Evolutionary conservation across 2,888 invertebrate species (phyloP).

Genomic region (Eupithecia pulchellata): DNA sequence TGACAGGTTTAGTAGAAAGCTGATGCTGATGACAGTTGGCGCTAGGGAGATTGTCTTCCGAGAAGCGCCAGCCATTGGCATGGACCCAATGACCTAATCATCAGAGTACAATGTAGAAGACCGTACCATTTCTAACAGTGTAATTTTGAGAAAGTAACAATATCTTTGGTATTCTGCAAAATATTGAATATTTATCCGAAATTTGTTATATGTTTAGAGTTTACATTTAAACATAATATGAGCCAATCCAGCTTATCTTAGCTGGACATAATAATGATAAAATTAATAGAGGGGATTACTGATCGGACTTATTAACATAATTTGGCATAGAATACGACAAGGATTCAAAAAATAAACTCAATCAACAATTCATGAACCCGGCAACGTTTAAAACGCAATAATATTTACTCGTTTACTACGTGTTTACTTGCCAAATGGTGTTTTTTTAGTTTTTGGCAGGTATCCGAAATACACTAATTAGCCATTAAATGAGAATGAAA

Average conservation of each 20-base stretch:
- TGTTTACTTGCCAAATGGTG: conserved; percentile 46
- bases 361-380: too few species aligned
- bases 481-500: conserved; percentile 50
- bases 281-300: not conserved
- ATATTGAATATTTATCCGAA: not conserved
- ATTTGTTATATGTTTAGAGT: not conserved
- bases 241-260: not conserved
- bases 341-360: not conserved
- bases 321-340: not conserved
- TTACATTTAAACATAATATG: not conserved
- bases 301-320: not conserved
- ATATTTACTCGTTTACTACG: conserved; percentile 55
- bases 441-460: conserved; percentile 55
- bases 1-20: conserved; percentile 52
- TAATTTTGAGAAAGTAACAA: not conserved
- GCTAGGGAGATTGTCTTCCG: conserved; percentile 47
- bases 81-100: conserved; percentile 56
- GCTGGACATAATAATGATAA: not conserved
- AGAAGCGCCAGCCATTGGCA: conserved; percentile 64
- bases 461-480: conserved; percentile 58
- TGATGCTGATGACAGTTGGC: conserved; percentile 49
- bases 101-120: not conserved
- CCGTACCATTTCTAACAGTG: not conserved
- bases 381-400: conserved; percentile 40
- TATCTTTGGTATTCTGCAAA: not conserved